These are phyloP conservation scores for Euzophera pinguis DNA, from an alignment of 2,888 invertebrate species.

Conservation along the genomic window DNA sequence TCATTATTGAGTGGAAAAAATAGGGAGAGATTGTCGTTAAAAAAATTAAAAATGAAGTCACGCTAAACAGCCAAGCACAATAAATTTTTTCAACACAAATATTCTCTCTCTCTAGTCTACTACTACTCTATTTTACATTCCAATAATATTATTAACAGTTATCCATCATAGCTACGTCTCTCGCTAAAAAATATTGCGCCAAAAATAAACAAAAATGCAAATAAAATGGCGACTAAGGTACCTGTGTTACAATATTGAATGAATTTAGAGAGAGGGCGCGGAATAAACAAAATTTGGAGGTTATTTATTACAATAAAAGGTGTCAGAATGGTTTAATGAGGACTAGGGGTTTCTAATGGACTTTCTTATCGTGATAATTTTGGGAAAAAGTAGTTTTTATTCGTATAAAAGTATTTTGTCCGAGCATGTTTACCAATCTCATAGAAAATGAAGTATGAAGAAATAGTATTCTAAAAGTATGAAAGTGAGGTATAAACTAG, in stretches of 20 bases:
- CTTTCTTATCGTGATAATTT: no score
- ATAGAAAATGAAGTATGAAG: no score
- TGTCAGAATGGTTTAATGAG: not conserved
- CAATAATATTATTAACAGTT: not conserved
- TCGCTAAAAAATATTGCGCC: not conserved
- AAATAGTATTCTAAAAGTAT: no score
- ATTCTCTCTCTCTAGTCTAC: not conserved
- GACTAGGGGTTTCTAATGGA: not conserved
- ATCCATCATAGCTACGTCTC: not conserved
- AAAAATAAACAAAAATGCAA: slow-evolving; percentile 1
- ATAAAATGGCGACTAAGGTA: not conserved
- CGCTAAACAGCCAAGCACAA: no score
- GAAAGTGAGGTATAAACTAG: no score
- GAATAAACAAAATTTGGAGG: not conserved
- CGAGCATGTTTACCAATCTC: no score
- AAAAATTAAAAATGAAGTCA: no score
- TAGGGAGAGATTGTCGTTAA: no score
- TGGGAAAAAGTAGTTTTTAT: not conserved
- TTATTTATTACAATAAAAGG: not conserved
- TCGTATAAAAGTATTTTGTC: no score
- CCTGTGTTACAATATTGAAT: not conserved
- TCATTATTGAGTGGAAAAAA: no score
- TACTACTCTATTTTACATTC: not conserved
- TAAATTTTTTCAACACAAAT: not conserved
- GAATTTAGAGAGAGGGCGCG: not conserved